These are phyloP conservation scores for Matsumyia berberina DNA, from an alignment of 2,888 invertebrate genomes.

Conservation along the genomic window DNA sequence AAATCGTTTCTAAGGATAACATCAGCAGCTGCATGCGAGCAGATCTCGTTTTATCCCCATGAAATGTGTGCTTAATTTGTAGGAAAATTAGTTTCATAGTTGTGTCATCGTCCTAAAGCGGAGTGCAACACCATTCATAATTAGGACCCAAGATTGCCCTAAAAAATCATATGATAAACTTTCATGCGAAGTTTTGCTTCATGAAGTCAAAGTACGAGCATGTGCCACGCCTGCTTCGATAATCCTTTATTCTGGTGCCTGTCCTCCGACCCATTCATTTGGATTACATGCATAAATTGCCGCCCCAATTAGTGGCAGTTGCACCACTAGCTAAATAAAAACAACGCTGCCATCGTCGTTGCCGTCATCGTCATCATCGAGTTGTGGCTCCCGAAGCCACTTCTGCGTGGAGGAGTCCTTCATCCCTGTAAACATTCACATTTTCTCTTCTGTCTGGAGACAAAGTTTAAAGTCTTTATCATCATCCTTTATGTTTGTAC, in stretches of 20 bases:
- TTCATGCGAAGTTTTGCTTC: not conserved
- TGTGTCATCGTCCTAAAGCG: conserved; percentile 13
- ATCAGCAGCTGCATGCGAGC: conserved; percentile 33
- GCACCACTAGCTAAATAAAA: conserved; percentile 50
- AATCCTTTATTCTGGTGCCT: conserved; percentile 39
- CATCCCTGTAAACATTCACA: conserved; percentile 23
- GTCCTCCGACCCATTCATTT: conserved; percentile 34
- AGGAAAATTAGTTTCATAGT: conserved; percentile 62
- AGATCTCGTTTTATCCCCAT: conserved; percentile 12
- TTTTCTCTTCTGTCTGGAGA: conserved; percentile 4
- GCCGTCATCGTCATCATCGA: conserved; percentile 14
- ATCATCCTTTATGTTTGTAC: conserved; percentile 16
- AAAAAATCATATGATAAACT: conserved; percentile 16
- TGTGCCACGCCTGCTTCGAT: conserved; percentile 2
- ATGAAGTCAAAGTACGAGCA: not conserved
- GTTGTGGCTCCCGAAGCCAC: conserved; percentile 10
- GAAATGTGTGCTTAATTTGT: conserved; percentile 63
- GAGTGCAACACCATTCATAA: conserved; percentile 29
- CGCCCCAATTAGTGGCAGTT: conserved; percentile 59
- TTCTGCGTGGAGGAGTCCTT: conserved; percentile 25
- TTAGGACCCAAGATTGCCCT: conserved; percentile 26
- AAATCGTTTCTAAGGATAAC: conserved; percentile 43
- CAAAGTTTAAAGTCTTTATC: conserved; percentile 59
- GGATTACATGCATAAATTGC: conserved; percentile 61
- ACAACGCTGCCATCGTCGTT: conserved; percentile 11